Evolutionary conservation across 2,797 vertebrate genomes (phyloP).

Genomic region (Pantherophis vulpinus): DNA sequence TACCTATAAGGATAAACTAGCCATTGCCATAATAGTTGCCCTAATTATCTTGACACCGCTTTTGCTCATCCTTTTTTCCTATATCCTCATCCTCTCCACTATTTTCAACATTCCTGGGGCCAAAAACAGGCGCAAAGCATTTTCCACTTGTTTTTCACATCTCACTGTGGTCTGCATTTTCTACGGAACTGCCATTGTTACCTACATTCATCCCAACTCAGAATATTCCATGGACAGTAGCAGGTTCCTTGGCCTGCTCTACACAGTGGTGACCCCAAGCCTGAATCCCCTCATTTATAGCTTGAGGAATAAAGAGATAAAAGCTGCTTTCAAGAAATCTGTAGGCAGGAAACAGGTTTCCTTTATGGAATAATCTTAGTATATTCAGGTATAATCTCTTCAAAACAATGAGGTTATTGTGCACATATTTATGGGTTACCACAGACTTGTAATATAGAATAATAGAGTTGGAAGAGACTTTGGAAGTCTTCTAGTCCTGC

Average conservation of each 20-base stretch:
- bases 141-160: slow-evolving; percentile 17
- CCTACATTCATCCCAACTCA: slow-evolving; percentile 28
- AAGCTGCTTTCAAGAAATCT: slow-evolving; percentile 16
- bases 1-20: background rate
- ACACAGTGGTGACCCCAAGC: slow-evolving; percentile 13
- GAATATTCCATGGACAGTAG: background rate
- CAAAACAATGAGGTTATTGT: background rate
- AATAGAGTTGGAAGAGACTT: too few species aligned
- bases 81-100: background rate
- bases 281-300: slow-evolving; percentile 36
- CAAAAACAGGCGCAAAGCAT: background rate
- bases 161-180: slow-evolving; percentile 8
- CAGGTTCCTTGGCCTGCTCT: slow-evolving; percentile 11
- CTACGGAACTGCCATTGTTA: slow-evolving; percentile 24
- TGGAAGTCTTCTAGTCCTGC: too few species aligned
- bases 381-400: background rate
- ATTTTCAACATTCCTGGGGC: background rate
- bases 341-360: background rate
- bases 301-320: slow-evolving; percentile 31
- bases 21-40: background rate
- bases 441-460: too few species aligned
- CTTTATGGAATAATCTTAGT: background rate
- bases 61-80: background rate
- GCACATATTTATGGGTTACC: background rate
- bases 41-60: background rate